Percentiles rank a stretch among this genome's conserved stretches.
phyloP scores from a whole-genome alignment of 2,113 vertebrate species.

The Oryctolagus cuniculus region DNA sequence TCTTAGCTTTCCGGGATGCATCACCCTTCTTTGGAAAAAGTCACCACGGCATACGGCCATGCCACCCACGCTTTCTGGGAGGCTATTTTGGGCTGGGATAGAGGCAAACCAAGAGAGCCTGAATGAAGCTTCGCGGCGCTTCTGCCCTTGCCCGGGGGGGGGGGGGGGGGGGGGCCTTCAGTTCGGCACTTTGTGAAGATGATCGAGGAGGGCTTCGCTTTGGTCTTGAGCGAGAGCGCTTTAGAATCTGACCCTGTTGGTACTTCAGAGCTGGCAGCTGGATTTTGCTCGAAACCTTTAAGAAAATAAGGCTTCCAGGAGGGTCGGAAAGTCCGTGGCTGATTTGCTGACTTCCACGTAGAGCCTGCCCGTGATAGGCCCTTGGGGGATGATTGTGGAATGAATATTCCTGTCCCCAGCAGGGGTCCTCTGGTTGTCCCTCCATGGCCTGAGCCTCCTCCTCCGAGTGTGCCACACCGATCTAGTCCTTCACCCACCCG shows the following conservation, averaged over 20 bases:
- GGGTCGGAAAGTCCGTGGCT: not conserved
- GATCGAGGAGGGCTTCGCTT: not conserved
- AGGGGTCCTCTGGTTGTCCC: not conserved
- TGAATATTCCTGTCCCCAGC: not conserved
- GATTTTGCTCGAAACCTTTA: not conserved
- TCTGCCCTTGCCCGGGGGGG: not conserved
- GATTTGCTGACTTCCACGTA: not conserved
- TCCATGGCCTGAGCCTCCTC: not conserved
- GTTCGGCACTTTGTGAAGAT: not conserved
- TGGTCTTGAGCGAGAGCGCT: no score
- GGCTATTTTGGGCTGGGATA: not conserved
- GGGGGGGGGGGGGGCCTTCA: not conserved
- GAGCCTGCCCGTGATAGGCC: no score
- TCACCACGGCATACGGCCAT: not conserved
- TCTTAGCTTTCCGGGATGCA: not conserved
- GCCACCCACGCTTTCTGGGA: not conserved
- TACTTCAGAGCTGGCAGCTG: not conserved
- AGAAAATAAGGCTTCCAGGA: not conserved
- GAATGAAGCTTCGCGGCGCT: not conserved
- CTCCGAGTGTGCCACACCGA: not conserved
- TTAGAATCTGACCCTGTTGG: not conserved
- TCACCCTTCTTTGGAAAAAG: not conserved
- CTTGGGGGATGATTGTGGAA: not conserved
- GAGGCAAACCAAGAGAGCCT: no score
- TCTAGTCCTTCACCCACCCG: not conserved